Conservation (phyloP, 2,888 invertebrate species). For the Aspidiotus destructor region DNA sequence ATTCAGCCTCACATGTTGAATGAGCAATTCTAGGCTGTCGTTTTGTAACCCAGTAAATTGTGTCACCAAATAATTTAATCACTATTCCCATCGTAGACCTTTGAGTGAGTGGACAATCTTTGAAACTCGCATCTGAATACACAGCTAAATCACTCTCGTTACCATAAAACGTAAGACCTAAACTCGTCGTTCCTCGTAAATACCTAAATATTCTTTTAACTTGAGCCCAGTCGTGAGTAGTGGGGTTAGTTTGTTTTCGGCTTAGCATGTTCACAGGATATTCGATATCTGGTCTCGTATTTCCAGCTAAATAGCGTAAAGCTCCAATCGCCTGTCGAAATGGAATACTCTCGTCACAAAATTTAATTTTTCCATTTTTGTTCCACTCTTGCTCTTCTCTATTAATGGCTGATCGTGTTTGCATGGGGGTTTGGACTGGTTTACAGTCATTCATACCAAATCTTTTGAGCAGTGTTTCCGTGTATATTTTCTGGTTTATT, state of each 20-base stretch:
- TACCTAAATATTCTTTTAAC: constrained; percentile 12
- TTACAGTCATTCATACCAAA: neutral
- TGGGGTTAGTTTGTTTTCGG: neutral
- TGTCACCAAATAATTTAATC: neutral
- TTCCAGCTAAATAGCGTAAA: constrained; percentile 1
- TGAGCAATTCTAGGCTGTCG: neutral
- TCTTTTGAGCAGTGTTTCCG: neutral
- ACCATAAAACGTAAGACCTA: neutral
- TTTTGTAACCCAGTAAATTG: neutral
- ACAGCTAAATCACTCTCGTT: neutral
- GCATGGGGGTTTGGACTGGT: neutral
- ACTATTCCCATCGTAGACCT: constrained; percentile 1
- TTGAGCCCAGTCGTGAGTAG: neutral
- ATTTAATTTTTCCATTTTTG: neutral
- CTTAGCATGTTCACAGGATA: neutral
- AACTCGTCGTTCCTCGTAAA: neutral
- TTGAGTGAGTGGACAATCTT: neutral
- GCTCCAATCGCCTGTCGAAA: constrained; percentile 3
- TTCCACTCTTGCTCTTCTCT: neutral
- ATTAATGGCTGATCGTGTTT: neutral
- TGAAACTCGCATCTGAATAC: constrained; percentile 9
- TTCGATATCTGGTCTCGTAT: constrained; percentile 10
- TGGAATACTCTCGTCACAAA: neutral
- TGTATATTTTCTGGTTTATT: neutral
- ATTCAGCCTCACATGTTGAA: constrained; percentile 14